These are phyloP conservation scores for Pandion haliaetus DNA, from an alignment of 2,113 vertebrate species.

Conservation along the genomic window DNA sequence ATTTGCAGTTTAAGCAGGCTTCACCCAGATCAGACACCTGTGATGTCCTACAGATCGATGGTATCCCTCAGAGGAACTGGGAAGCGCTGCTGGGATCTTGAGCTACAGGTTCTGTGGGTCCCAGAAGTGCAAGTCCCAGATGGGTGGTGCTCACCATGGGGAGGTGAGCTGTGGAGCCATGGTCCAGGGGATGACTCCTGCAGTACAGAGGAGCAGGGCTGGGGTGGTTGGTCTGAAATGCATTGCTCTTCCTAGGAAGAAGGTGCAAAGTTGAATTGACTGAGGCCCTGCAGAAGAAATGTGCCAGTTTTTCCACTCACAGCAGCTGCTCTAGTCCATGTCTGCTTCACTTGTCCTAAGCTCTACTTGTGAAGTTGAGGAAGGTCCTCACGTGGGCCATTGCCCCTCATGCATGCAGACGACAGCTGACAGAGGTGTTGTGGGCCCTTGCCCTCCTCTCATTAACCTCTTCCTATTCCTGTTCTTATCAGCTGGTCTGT, in stretches of 20 bases:
- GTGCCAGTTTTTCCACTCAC: not conserved
- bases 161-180: not conserved
- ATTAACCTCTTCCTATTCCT: not conserved
- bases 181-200: not conserved
- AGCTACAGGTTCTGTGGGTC: not conserved
- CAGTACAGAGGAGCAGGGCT: not conserved
- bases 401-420: accelerated
- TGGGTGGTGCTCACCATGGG: not conserved
- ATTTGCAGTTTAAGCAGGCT: not conserved
- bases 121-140: not conserved
- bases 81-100: accelerated
- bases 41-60: not conserved
- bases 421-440: not conserved
- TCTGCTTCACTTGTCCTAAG: not conserved
- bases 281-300: not conserved
- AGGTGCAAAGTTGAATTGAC: not conserved
- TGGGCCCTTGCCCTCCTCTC: not conserved
- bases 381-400: not conserved
- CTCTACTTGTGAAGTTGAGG: not conserved
- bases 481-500: not conserved
- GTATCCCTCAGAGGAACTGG: not conserved
- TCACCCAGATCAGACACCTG: not conserved
- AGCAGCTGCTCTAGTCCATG: not conserved
- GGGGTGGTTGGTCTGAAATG: not conserved
- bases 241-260: not conserved